These are phyloP conservation scores for Schizaphis graminum DNA, from an alignment of 2,888 invertebrate species.

Conservation along the genomic window DNA sequence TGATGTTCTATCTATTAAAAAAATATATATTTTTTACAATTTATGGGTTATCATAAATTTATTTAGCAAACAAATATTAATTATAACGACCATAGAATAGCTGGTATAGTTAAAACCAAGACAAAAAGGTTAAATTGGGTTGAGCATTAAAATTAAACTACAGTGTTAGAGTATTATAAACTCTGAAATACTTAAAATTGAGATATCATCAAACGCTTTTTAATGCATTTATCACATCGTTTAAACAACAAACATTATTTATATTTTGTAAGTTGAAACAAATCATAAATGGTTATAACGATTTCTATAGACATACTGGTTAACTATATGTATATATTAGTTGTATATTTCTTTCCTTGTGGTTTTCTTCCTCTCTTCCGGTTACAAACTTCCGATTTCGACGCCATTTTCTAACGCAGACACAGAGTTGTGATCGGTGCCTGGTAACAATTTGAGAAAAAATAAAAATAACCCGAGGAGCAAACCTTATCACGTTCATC, in stretches of 20 bases:
- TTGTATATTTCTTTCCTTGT: conserved; percentile 21
- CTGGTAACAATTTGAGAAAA: conserved; percentile 14
- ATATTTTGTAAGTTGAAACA: not conserved
- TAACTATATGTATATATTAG: not conserved
- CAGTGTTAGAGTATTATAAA: not conserved
- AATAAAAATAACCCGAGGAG: conserved; percentile 35
- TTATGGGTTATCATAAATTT: not conserved
- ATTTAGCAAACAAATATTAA: not conserved
- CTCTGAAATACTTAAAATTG: not conserved
- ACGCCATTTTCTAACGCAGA: conserved; percentile 34
- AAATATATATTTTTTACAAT: not conserved
- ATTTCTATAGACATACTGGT: not conserved
- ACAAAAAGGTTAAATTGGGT: not conserved
- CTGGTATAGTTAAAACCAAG: not conserved
- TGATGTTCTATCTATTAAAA: not conserved
- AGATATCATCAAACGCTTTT: not conserved
- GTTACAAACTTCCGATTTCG: conserved; percentile 39
- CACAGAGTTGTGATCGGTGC: not conserved
- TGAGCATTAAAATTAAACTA: not conserved
- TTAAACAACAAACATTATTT: no score
- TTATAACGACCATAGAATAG: not conserved
- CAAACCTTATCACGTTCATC: conserved; percentile 54
- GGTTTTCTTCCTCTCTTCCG: conserved; percentile 9
- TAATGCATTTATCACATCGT: not conserved
- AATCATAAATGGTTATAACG: conserved; percentile 29